Base-by-base conservation (phyloP, 53 echinoderm and acorn worm species). In the Luidia sarsii region DNA sequence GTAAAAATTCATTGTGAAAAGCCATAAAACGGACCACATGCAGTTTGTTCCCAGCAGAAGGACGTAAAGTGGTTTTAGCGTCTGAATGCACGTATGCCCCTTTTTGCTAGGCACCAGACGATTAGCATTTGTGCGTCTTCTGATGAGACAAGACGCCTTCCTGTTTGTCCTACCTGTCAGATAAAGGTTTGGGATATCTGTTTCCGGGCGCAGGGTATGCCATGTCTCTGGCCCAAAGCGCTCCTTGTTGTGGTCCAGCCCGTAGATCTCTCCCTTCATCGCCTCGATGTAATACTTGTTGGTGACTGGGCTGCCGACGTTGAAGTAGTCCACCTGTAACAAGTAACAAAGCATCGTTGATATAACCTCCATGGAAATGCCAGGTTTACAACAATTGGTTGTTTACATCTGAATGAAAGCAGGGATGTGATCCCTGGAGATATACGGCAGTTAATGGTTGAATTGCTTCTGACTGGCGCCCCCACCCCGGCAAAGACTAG, bases 181-280 rank as follows among this genome's bases (percentile, higher is more conserved):
- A 33, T 86, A 92, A 21, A 95, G 92, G 60, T 92, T 90, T 14
- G 92, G 96, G 16, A 95, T 61, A 18, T 71, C 74, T 13, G 96
- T 92, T 36, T 85, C 67, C 32, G 96, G 92, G 32, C 92, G 80
- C 14, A 92, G 80, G 3, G 69, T 75, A 23, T 71, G 63, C 69
- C 82, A 85, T 6, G 86, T 70, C 61, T 90, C 70, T 1, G 86
- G 49, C 4, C 64, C 16, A 69, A 92, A 92, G 43, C 96, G 71
- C 39, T 90, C 92, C 45, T 80, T 80, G 86, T 95, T 95, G 83
- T 95, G 96, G 71, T 95, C 96, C 25, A 95, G 37, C 18, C 96
- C 96, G 49, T 95, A 95, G 63, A 95, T 88, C 82, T 93, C 96
- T 30, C 96, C 96, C 56, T 90, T 90, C 46, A 61, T 70, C 34